phyloP scores from a whole-genome alignment of 2,888 invertebrate genomes.

The Campaea margaritaria region DNA sequence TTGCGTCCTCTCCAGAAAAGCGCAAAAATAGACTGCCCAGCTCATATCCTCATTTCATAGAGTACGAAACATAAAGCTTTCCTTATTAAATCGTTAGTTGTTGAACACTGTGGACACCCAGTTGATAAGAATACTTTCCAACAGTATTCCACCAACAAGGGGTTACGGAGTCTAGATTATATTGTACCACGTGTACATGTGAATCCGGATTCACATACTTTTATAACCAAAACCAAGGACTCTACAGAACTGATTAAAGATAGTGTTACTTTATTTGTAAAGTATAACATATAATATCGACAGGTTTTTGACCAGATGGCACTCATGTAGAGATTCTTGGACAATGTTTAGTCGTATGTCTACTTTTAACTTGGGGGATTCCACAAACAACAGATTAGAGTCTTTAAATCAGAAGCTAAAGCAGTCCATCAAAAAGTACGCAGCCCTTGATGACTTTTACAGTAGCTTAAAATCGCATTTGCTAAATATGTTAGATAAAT shows the following conservation, averaged over 20 bases:
- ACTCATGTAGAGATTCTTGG: slow-evolving; percentile 18
- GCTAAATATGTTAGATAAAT: slow-evolving; percentile 8
- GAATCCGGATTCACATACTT: too few species aligned
- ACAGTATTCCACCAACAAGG: slow-evolving; percentile 1
- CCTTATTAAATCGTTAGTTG: too few species aligned
- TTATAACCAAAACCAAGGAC: too few species aligned
- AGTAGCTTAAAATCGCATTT: slow-evolving; percentile 3
- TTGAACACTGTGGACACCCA: too few species aligned
- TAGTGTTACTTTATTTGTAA: background rate
- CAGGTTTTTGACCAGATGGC: slow-evolving; percentile 6
- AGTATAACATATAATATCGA: background rate
- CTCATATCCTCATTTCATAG: too few species aligned
- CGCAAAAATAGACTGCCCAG: too few species aligned
- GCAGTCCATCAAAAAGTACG: slow-evolving; percentile 11
- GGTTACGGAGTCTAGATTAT: background rate
- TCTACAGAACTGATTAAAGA: too few species aligned
- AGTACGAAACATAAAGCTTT: too few species aligned
- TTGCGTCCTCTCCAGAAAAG: too few species aligned
- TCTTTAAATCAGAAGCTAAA: slow-evolving; percentile 22
- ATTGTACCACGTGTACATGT: background rate
- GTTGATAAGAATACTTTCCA: too few species aligned
- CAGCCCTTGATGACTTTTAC: slow-evolving; percentile 4
- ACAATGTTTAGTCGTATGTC: slow-evolving; percentile 12
- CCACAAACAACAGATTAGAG: slow-evolving; percentile 15
- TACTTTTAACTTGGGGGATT: slow-evolving; percentile 13